Conservation (phyloP, 2,113 vertebrate species). For the Euleptes europaea region DNA sequence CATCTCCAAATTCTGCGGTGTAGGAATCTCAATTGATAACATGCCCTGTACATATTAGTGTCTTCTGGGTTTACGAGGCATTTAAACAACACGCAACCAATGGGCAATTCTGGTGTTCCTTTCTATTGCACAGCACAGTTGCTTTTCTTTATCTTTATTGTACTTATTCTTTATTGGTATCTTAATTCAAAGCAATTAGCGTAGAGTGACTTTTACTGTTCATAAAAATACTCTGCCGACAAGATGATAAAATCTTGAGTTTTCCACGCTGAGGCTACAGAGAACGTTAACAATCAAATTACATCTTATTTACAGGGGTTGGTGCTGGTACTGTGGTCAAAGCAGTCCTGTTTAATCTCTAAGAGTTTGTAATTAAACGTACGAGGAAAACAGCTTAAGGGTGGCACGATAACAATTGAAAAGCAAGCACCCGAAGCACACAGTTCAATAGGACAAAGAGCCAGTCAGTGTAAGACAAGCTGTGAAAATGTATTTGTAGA, state of each 20-base stretch:
- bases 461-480: not conserved
- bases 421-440: not conserved
- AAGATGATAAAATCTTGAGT: conserved; percentile 21
- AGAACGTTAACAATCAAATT: not conserved
- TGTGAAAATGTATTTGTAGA: not conserved
- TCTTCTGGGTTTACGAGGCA: conserved; percentile 31
- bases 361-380: not conserved
- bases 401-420: not conserved
- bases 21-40: no score
- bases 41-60: conserved; percentile 13
- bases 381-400: not conserved
- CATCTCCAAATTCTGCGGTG: no score
- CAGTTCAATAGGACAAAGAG: not conserved
- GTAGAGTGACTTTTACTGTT: not conserved
- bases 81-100: conserved; percentile 39
- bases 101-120: conserved; percentile 28
- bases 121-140: not conserved
- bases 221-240: conserved; percentile 14
- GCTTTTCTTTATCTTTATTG: not conserved
- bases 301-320: not conserved
- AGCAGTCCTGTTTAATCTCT: not conserved
- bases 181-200: conserved; percentile 16
- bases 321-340: not conserved
- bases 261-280: not conserved
- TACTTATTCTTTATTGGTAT: not conserved